Conservation (phyloP, 2,888 invertebrate genomes). For the Aplocera efformata region DNA sequence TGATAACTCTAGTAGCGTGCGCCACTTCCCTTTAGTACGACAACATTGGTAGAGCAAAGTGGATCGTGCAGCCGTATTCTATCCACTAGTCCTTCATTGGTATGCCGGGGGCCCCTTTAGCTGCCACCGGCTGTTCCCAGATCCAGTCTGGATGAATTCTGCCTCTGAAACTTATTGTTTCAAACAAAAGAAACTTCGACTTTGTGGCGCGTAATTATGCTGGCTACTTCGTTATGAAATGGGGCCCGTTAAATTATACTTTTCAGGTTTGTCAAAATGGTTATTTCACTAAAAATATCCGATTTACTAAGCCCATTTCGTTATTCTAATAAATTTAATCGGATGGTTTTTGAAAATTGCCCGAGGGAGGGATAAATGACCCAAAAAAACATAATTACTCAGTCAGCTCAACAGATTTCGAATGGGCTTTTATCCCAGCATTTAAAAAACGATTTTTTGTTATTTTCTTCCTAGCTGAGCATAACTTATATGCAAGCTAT, state of each 20-base stretch:
- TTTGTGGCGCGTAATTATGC: constrained; percentile 37
- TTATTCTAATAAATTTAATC: no score
- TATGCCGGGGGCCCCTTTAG: constrained; percentile 34
- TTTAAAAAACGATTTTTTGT: no score
- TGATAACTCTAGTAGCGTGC: constrained; percentile 19
- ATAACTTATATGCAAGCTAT: no score
- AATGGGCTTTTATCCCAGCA: no score
- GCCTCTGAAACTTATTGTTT: constrained; percentile 46
- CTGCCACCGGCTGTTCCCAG: constrained; percentile 35
- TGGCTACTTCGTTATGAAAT: constrained; percentile 36
- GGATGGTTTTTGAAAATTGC: constrained; percentile 32
- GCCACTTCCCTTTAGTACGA: constrained; percentile 16
- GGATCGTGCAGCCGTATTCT: constrained; percentile 25
- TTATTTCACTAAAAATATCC: no score
- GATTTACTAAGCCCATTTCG: no score
- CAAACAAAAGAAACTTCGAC: constrained; percentile 43
- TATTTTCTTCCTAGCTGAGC: no score
- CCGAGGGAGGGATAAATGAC: constrained; percentile 3
- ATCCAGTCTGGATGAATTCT: constrained; percentile 35
- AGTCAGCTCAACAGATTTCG: no score
- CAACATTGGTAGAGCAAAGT: constrained; percentile 33
- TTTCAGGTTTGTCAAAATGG: no score
- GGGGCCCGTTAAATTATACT: constrained; percentile 23
- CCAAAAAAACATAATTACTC: no score
- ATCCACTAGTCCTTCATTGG: constrained; percentile 37